Percentiles rank a stretch among this genome's conserved stretches.
Conservation (phyloP, 2,113 vertebrate genomes). For the Gopherus evgoodei region DNA sequence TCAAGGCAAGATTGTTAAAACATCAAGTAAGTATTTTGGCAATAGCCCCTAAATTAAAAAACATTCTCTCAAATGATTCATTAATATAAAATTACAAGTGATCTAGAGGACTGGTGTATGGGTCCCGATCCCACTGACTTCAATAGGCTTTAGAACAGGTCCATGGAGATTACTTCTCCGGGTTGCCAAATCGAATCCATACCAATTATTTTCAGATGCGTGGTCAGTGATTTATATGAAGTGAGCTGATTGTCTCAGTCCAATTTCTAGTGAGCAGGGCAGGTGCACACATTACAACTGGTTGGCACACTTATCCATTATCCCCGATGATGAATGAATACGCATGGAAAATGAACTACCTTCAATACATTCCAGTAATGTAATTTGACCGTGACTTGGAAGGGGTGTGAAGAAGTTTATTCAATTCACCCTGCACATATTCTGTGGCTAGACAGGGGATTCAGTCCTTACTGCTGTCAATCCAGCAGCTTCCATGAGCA, state of each 20-base stretch:
- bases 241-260: neutral
- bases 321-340: fast-evolving
- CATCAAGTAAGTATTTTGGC: neutral
- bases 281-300: neutral
- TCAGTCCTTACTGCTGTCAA: slow-evolving; percentile 22
- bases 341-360: neutral
- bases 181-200: fast-evolving
- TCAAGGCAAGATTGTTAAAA: slow-evolving; percentile 11
- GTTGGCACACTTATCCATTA: neutral
- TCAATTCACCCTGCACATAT: neutral
- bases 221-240: neutral
- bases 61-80: neutral
- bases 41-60: neutral
- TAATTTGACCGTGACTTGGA: too few relatives aligned
- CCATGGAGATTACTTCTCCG: neutral
- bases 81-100: neutral
- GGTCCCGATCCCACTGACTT: neutral
- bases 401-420: neutral
- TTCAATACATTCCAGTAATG: neutral
- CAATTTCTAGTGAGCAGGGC: neutral
- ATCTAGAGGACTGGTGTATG: neutral
- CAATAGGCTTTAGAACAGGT: neutral
- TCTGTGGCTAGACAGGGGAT: neutral
- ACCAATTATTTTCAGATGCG: neutral
- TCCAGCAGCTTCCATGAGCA: neutral